Conservation (phyloP, 2,113 vertebrate genomes). For the Thomomys bottae region DNA sequence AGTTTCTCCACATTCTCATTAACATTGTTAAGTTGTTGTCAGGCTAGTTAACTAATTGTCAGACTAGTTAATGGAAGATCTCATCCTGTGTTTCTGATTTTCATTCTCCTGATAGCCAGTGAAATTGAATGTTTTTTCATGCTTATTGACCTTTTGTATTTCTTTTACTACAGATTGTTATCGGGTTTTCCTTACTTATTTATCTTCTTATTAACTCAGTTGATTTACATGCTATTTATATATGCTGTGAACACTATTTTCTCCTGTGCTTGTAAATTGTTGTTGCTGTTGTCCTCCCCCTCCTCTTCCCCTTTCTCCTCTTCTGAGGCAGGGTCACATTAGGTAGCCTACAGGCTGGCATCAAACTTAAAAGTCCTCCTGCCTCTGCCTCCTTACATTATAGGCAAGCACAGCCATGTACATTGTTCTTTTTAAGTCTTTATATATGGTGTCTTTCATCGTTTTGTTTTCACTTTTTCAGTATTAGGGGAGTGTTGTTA, state of each 20-base stretch:
- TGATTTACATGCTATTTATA: background rate
- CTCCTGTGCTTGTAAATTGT: conserved; percentile 2
- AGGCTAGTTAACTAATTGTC: background rate
- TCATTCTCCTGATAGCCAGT: background rate
- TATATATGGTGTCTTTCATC: background rate
- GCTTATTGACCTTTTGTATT: background rate
- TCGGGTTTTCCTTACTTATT: background rate
- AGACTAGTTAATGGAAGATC: background rate
- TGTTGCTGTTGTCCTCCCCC: background rate
- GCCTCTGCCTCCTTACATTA: background rate
- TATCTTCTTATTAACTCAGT: background rate
- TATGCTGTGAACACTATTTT: background rate
- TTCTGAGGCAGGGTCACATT: background rate
- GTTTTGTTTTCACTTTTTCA: background rate
- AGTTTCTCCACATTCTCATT: background rate
- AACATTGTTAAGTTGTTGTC: background rate
- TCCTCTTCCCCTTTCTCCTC: background rate
- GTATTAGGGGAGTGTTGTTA: too few relatives aligned
- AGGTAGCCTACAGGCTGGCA: background rate
- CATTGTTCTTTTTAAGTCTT: background rate
- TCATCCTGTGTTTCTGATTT: background rate
- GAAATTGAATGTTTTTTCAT: background rate
- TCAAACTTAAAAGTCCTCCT: background rate
- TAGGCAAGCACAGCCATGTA: background rate
- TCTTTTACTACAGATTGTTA: background rate